Conservation (phyloP, 1,140 invertebrate species). For the Listronotus bonariensis region DNA sequence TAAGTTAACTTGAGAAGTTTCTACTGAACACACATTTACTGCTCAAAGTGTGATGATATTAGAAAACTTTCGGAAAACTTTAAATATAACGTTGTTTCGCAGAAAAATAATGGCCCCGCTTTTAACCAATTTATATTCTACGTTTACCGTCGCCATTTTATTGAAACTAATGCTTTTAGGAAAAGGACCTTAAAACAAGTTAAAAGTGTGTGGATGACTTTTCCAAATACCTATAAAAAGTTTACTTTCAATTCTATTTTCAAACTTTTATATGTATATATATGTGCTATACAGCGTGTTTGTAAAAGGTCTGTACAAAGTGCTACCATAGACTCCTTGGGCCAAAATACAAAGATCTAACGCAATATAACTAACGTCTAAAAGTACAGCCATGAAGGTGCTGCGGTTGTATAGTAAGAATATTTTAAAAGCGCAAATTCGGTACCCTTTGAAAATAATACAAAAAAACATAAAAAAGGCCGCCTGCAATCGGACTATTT, state of each 20-base stretch:
- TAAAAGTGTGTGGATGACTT: constrained; percentile 5
- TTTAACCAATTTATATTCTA: constrained; percentile 31
- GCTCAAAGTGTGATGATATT: constrained; percentile 45
- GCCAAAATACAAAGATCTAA: too few species aligned
- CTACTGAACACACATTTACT: constrained; percentile 44
- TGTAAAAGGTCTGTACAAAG: too few species aligned
- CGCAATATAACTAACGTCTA: too few species aligned
- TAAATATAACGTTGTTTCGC: constrained; percentile 35
- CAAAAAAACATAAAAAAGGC: too few species aligned
- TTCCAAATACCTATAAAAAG: constrained; percentile 5
- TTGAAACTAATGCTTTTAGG: constrained; percentile 25
- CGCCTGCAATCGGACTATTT: too few species aligned
- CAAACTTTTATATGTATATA: too few species aligned
- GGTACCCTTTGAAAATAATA: too few species aligned
- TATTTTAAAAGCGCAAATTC: too few species aligned
- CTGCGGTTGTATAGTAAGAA: too few species aligned
- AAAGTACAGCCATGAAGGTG: too few species aligned
- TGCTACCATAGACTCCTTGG: too few species aligned
- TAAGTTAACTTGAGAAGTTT: constrained; percentile 45
- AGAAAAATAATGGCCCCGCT: constrained; percentile 32
- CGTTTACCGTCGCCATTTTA: constrained; percentile 18
- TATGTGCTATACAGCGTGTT: too few species aligned
- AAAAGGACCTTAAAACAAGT: not conserved
- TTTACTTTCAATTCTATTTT: not conserved
- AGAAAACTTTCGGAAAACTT: constrained; percentile 39